A percentile compares a stretch with the other conserved stretches of the same genome.
Evolutionary conservation across 2,797 vertebrate species (phyloP).

Genomic region (Ciconia nigra): DNA sequence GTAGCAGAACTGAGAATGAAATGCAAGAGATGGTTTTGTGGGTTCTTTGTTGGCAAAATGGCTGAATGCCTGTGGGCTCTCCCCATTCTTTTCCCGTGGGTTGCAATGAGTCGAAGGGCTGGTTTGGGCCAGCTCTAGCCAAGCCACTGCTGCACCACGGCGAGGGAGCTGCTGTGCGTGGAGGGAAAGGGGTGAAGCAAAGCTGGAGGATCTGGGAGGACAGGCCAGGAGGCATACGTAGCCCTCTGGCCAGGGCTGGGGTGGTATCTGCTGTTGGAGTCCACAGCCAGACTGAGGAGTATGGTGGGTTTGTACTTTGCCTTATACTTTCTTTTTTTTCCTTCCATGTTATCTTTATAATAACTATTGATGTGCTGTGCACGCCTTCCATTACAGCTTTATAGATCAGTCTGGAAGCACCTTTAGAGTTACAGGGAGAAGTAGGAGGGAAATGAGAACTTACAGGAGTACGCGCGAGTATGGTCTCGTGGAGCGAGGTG

Average conservation of each 20-base stretch:
- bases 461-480: neutral
- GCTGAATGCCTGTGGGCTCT: neutral
- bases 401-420: neutral
- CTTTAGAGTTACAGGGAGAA: neutral
- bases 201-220: neutral
- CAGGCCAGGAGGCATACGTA: neutral
- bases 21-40: neutral
- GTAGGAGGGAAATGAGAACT: neutral
- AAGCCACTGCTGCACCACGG: neutral
- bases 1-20: neutral
- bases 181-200: neutral
- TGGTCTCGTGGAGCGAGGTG: fast-evolving
- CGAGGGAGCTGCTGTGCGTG: fast-evolving
- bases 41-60: neutral
- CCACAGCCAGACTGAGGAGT: neutral
- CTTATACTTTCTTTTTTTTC: neutral
- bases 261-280: neutral
- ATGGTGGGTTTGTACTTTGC: neutral
- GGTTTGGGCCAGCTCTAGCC: neutral
- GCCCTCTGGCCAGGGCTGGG: neutral
- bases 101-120: neutral
- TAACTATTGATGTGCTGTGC: neutral
- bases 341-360: neutral
- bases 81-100: neutral
- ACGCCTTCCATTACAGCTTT: neutral